Conservation (phyloP, 2,113 vertebrate species). For the Nycticorax nycticorax region DNA sequence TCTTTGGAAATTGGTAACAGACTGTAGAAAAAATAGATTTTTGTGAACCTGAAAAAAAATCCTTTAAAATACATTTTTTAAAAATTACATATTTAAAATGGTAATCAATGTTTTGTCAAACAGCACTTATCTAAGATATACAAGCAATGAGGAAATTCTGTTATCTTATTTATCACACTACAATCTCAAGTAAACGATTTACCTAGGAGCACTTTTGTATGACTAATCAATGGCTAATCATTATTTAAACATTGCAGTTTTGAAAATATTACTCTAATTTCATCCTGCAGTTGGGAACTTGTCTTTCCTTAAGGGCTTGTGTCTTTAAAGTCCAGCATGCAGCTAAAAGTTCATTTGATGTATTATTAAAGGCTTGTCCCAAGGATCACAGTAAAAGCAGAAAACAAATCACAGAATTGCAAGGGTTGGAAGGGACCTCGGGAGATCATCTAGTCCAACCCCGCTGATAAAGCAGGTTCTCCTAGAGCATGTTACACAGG, state of each 20-base stretch:
- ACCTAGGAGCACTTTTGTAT: background rate
- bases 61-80: background rate
- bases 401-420: background rate
- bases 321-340: background rate
- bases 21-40: background rate
- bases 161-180: background rate
- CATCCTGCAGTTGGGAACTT: background rate
- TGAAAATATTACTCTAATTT: conserved; percentile 32
- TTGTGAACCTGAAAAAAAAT: background rate
- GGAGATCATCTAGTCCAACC: too few relatives aligned
- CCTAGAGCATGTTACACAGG: too few relatives aligned
- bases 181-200: conserved; percentile 19
- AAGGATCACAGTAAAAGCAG: background rate
- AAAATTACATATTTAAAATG: background rate
- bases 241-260: conserved; percentile 30
- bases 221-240: background rate
- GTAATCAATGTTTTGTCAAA: background rate
- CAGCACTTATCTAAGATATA: background rate
- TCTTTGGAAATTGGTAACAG: background rate
- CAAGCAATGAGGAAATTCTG: background rate
- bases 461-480: too few relatives aligned
- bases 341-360: background rate
- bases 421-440: too few relatives aligned
- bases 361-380: background rate
- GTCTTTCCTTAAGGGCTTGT: background rate